Evolutionary conservation across 2,888 invertebrate species (phyloP).

Genomic region (Mesochorus sp.): DNA sequence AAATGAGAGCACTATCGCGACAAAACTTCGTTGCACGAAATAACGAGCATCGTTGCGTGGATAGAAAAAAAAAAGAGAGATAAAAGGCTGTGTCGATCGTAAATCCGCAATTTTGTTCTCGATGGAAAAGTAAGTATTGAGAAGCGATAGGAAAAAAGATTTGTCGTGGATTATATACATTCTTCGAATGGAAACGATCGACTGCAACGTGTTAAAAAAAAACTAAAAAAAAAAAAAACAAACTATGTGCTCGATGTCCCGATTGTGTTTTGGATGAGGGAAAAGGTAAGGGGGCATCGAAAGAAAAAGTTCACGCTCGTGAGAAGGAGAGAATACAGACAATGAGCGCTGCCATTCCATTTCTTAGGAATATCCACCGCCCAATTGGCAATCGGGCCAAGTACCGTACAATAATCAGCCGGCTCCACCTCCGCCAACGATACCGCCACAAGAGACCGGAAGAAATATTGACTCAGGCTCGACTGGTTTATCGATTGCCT

Average conservation of each 20-base stretch:
- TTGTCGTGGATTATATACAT: conserved; percentile 26
- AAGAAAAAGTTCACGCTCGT: neutral
- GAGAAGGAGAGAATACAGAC: neutral
- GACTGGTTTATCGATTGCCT: conserved; percentile 67
- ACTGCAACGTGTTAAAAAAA: conserved; percentile 62
- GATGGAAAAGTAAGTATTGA: conserved; percentile 42
- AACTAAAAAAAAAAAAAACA: too few relatives aligned
- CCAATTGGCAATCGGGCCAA: conserved; percentile 79
- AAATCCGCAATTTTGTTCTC: conserved; percentile 21
- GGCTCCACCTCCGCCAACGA: conserved; percentile 74
- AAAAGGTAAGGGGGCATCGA: conserved; percentile 74
- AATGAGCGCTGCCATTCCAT: conserved; percentile 64
- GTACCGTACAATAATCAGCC: conserved; percentile 79
- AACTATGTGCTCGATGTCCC: conserved; percentile 74
- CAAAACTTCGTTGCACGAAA: neutral
- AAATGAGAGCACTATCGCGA: neutral
- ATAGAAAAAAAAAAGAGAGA: neutral
- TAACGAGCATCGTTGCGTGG: neutral
- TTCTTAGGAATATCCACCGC: conserved; percentile 79
- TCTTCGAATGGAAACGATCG: conserved; percentile 27
- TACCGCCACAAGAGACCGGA: conserved; percentile 70
- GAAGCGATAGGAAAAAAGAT: neutral
- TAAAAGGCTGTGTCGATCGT: neutral
- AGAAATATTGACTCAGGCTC: conserved; percentile 72
- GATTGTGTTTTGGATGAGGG: conserved; percentile 70